Conservation (phyloP, 1,140 invertebrate genomes). For the Eueides isabella region DNA sequence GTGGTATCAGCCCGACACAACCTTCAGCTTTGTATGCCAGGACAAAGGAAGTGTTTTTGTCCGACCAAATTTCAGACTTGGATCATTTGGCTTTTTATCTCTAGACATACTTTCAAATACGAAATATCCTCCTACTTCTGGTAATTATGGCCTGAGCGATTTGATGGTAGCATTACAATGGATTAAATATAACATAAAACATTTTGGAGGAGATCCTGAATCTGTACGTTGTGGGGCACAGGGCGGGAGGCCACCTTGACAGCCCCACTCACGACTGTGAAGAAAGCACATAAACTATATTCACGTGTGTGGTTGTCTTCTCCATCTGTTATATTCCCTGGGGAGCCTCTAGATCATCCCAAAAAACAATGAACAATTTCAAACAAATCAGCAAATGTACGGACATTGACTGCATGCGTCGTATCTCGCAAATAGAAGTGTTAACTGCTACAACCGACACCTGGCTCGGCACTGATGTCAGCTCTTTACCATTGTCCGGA, state of each 20-base stretch:
- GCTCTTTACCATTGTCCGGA: conserved; percentile 83
- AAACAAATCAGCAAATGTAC: conserved; percentile 82
- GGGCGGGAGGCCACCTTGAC: conserved; percentile 91
- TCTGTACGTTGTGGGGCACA: conserved; percentile 92
- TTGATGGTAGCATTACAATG: conserved; percentile 89
- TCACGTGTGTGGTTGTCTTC: conserved; percentile 89
- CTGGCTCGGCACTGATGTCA: conserved; percentile 84
- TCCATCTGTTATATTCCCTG: conserved; percentile 86
- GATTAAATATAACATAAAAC: conserved; percentile 90
- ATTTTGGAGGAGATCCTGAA: conserved; percentile 91
- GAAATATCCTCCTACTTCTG: conserved; percentile 88
- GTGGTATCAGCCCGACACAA: conserved; percentile 86
- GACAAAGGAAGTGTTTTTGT: conserved; percentile 91
- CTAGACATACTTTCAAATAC: conserved; percentile 86
- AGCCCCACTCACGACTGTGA: conserved; percentile 83
- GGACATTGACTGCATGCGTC: conserved; percentile 83
- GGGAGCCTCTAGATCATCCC: conserved; percentile 84
- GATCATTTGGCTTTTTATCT: conserved; percentile 90
- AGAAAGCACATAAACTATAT: conserved; percentile 84
- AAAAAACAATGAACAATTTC: conserved; percentile 84
- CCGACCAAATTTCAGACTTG: conserved; percentile 90
- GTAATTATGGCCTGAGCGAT: conserved; percentile 94
- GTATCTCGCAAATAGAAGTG: conserved; percentile 84
- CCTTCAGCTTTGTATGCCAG: conserved; percentile 86
- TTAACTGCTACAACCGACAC: conserved; percentile 86